A percentile compares a stretch with the other conserved stretches of the same genome.
Evolutionary conservation across 2,113 vertebrate genomes (phyloP).

Genomic region (Crypturellus undulatus): DNA sequence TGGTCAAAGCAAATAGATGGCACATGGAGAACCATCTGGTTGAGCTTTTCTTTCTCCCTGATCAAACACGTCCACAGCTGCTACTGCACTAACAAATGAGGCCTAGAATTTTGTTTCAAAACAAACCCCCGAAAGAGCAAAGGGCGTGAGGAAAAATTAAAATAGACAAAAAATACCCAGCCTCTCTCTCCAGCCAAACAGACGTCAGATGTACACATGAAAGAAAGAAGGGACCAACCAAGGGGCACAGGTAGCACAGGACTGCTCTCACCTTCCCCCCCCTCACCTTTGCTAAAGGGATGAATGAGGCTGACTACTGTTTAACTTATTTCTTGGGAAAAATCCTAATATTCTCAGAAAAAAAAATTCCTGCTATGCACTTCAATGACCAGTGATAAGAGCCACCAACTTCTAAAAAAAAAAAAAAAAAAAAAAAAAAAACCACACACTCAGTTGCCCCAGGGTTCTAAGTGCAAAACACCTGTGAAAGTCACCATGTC

Average conservation of each 20-base stretch:
- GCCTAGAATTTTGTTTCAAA: background rate
- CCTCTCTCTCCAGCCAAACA: background rate
- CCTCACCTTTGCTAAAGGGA: background rate
- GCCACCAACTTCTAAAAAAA: background rate
- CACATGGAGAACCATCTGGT: constrained; percentile 46
- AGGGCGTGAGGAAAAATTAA: background rate
- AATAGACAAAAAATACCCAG: background rate
- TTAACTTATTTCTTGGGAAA: background rate
- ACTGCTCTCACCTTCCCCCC: background rate
- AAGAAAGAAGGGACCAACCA: background rate
- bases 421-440: background rate
- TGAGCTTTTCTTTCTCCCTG: constrained; percentile 14
- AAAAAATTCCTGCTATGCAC: background rate
- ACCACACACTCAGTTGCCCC: background rate
- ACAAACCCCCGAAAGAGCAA: background rate
- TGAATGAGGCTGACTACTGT: background rate
- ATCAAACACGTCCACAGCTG: constrained; percentile 56
- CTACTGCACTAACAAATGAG: background rate
- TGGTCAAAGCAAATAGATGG: constrained; percentile 35
- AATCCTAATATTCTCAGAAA: background rate
- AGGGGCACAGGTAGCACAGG: background rate
- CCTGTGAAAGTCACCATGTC: background rate
- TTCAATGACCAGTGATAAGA: background rate
- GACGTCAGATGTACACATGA: background rate
- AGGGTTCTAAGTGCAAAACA: background rate